phyloP scores from a whole-genome alignment of 2,113 vertebrate species.

The Zingel zingel region DNA sequence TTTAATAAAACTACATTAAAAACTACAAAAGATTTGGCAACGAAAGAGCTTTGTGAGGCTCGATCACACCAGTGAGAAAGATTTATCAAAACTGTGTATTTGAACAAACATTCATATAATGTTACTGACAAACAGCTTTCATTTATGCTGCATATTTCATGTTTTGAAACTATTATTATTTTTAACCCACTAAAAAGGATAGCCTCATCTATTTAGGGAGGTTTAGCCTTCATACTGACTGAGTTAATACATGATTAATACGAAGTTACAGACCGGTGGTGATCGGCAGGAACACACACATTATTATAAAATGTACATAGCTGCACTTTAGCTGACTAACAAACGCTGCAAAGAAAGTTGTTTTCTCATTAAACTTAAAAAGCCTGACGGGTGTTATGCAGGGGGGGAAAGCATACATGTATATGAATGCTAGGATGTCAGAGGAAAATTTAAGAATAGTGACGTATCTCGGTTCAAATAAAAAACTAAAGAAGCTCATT shows the following conservation, averaged over 20 bases:
- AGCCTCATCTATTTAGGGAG: not conserved
- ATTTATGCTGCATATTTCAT: not conserved
- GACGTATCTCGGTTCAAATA: not conserved
- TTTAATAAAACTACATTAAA: not conserved
- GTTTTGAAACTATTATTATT: not conserved
- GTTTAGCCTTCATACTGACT: not conserved
- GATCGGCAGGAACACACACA: not conserved
- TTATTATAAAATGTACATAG: not conserved
- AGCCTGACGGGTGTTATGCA: too few species aligned
- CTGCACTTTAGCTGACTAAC: not conserved
- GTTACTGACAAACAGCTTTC: not conserved
- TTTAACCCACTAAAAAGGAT: not conserved
- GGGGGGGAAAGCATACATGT: not conserved
- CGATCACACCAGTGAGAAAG: not conserved
- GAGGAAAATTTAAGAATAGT: too few species aligned
- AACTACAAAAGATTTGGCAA: slow-evolving; percentile 19
- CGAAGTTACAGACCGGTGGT: not conserved
- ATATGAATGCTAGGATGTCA: not conserved
- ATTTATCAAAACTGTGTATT: not conserved
- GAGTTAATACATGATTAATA: not conserved
- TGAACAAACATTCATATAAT: not conserved
- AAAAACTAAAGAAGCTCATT: not conserved
- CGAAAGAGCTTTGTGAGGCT: not conserved
- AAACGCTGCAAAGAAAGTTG: not conserved
- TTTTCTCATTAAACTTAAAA: not conserved